A percentile compares a stretch with the other conserved stretches of the same genome.
Conservation (phyloP, 37 sponge, comb jelly and placozoan genomes). For the Dysidea cf. avara region DNA sequence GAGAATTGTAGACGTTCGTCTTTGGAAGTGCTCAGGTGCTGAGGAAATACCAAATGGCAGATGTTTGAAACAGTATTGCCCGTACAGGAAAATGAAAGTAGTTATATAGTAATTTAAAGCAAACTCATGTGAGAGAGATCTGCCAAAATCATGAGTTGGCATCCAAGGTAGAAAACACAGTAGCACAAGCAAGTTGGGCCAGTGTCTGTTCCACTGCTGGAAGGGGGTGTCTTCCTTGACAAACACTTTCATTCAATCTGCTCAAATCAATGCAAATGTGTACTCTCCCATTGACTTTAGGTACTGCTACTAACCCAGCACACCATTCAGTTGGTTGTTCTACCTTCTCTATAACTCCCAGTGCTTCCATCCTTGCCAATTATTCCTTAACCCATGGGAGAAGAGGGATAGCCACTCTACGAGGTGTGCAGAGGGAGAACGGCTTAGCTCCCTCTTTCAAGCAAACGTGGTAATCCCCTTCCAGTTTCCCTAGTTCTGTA, state of each 20-base stretch:
- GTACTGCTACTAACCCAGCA: constrained; percentile 45
- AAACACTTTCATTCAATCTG: constrained; percentile 40
- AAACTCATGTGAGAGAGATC: constrained; percentile 21
- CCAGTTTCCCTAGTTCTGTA: constrained; percentile 21
- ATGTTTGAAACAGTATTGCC: too few relatives aligned
- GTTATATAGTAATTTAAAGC: constrained; percentile 19
- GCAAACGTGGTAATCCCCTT: constrained; percentile 26
- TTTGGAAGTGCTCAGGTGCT: constrained; percentile 43
- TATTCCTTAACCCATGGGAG: constrained; percentile 26
- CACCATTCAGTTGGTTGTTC: constrained; percentile 28
- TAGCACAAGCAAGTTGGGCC: constrained; percentile 21
- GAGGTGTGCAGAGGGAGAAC: constrained; percentile 27
- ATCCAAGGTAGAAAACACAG: constrained; percentile 18
- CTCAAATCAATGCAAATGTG: constrained; percentile 44
- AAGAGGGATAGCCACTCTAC: constrained; percentile 39
- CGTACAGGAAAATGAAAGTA: constrained; percentile 43
- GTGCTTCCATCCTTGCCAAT: constrained; percentile 41
- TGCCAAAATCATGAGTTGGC: constrained; percentile 54
- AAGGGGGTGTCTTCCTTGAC: constrained; percentile 17
- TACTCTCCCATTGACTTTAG: constrained; percentile 22
- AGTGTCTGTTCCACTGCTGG: constrained; percentile 51
- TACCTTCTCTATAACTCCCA: constrained; percentile 5
- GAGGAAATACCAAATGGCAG: constrained; percentile 44
- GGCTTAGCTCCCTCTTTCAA: not conserved
- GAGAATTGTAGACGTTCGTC: constrained; percentile 10